These are phyloP conservation scores for Trinectes maculatus DNA, from an alignment of 2,113 vertebrate genomes.

Conservation along the genomic window DNA sequence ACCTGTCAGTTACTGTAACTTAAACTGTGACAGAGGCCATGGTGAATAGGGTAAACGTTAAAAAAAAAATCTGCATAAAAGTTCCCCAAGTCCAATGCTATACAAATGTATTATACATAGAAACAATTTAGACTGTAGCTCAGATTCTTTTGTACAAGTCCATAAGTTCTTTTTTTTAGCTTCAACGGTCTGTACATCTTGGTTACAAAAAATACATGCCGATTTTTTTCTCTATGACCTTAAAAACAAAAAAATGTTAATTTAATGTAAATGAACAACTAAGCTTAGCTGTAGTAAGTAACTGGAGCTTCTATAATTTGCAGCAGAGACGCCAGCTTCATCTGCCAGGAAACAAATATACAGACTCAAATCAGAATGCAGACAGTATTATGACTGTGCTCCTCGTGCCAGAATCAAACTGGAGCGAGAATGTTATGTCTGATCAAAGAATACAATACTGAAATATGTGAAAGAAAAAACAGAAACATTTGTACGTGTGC, in stretches of 20 bases:
- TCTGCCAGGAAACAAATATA: slow-evolving; percentile 50
- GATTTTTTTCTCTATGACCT: slow-evolving; percentile 74
- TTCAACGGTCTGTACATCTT: slow-evolving; percentile 85
- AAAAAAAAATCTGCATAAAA: slow-evolving; percentile 53
- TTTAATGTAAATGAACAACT: slow-evolving; percentile 43
- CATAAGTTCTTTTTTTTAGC: slow-evolving; percentile 75
- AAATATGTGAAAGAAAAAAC: slow-evolving; percentile 40
- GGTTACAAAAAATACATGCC: slow-evolving; percentile 86
- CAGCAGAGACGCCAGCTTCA: slow-evolving; percentile 36
- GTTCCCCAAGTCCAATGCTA: slow-evolving; percentile 61
- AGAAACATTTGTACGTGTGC: slow-evolving; percentile 25
- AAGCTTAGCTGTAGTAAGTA: slow-evolving; percentile 33
- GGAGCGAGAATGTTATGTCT: slow-evolving; percentile 21
- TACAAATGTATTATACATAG: slow-evolving; percentile 73
- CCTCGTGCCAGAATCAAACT: slow-evolving; percentile 28
- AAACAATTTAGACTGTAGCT: slow-evolving; percentile 72
- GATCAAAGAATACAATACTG: slow-evolving; percentile 39
- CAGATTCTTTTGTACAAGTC: slow-evolving; percentile 66
- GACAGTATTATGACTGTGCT: slow-evolving; percentile 28
- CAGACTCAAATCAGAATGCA: slow-evolving; percentile 44
- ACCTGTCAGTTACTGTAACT: slow-evolving; percentile 19
- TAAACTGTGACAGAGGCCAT: slow-evolving; percentile 16
- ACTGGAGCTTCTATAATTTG: slow-evolving; percentile 25
- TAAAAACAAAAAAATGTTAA: slow-evolving; percentile 49
- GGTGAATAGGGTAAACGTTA: slow-evolving; percentile 13